Evolutionary conservation across 2,888 invertebrate genomes (phyloP).

Genomic region (Latrodectus hesperus): DNA sequence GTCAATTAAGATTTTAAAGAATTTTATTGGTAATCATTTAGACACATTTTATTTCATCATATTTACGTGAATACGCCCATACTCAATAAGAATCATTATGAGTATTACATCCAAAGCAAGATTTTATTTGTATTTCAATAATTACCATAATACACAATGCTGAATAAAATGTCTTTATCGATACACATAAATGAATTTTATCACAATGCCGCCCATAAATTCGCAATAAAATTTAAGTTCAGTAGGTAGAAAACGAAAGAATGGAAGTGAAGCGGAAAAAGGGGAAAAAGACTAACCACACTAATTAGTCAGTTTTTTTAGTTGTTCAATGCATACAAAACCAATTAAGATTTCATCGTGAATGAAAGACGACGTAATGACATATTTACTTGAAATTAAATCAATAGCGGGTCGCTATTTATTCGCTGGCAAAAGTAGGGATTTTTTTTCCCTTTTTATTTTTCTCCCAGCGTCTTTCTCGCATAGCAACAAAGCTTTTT

Average conservation of each 20-base stretch:
- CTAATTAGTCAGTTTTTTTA: neutral
- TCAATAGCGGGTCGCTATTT: neutral
- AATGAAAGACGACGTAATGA: neutral
- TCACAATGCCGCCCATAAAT: too few relatives aligned
- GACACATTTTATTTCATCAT: too few relatives aligned
- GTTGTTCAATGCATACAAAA: neutral
- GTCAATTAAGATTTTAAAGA: too few relatives aligned
- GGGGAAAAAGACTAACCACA: neutral
- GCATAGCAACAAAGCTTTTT: neutral
- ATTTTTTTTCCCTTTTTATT: neutral
- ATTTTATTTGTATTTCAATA: neutral
- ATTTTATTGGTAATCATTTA: too few relatives aligned
- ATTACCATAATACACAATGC: too few relatives aligned
- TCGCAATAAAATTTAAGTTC: too few relatives aligned
- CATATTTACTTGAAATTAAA: slow-evolving; percentile 5
- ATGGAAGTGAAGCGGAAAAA: neutral
- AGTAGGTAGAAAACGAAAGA: too few relatives aligned
- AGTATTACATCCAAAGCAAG: too few relatives aligned
- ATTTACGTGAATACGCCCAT: too few relatives aligned
- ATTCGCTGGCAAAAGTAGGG: neutral
- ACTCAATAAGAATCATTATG: too few relatives aligned
- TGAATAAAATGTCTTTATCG: too few relatives aligned
- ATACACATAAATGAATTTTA: too few relatives aligned
- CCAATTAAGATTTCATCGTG: neutral
- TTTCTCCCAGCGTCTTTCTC: neutral